Base-by-base conservation (phyloP, 2,797 vertebrate genomes). In the Centroberyx gerrardi region DNA sequence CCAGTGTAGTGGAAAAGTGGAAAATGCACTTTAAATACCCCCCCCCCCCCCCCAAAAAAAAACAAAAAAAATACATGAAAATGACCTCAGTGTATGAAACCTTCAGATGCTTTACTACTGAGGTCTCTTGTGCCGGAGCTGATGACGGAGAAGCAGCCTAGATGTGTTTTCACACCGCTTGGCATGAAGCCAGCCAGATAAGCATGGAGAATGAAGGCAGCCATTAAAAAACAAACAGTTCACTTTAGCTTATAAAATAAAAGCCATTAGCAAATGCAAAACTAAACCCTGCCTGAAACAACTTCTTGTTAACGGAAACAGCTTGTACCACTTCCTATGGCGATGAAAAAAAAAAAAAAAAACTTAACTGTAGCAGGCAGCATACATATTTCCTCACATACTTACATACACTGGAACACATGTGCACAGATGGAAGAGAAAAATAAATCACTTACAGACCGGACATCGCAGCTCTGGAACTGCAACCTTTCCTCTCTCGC, bases 401-500 rank as follows among this genome's bases (percentile, higher is more conserved):
- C n/a, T 55, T 44, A 18, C 49, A 36, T 46, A 27, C 52, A 38
- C 56, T 69, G 56, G 53, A 80, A 56, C 70, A 59, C 1, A 0
- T 14, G 8, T 48, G 13, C 48, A 74, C 51, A 68, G 46, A 65
- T 40, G 52, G 9, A 75, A 69, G 54, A 75, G 14, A 27, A 64
- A 68, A 42, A 31, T 0, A 71, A 75, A 74, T 62, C 61, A 93
- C 93, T 94, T 86, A 93, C 93, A 89, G 84, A 76, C 55, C 48
- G 68, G 76, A 84, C 84, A 87, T 84, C 68, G 82, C 76, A 89
- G 74, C 82, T 87, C 58, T 83, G 85, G 27, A 82, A 72, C 62
- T 68, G 84, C 68, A 85, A 31, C 51, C 72, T 78, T 80, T 88
- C 88, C 80, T 90, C 89, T 62, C 91, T 87, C 64, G 55, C 75